Evolutionary conservation across 2,113 vertebrate species (phyloP), one percentile per base, ranked within the genome.

Genomic region (Otocyon megalotis): DNA sequence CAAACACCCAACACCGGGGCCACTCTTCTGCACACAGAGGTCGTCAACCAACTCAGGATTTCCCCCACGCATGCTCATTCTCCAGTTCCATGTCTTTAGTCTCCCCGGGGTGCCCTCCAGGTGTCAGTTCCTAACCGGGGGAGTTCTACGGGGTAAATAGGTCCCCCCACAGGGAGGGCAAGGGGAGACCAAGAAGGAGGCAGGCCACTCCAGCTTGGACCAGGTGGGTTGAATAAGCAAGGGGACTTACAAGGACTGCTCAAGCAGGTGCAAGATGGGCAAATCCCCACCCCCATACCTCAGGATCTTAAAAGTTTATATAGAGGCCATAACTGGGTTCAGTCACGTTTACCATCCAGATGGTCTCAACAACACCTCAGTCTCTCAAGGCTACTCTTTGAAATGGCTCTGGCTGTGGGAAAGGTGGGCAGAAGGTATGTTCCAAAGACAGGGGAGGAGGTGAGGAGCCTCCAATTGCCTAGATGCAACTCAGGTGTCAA

Each of bases 151-250:
- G 24, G 19, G 48, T 60, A 79, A 79, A 79, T 87, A 37, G 28
- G 19, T 2, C 6, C 43, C 43, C 15, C 6, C 54, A 74, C 56
- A 26, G 0, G 13, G n/a, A 22, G 1, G 0, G 3, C 43, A 54
- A 83, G 56, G 20, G 54, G 56, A 82, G 37, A 63, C 2, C 9
- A 67, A 79, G 28, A 12, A 87, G 62, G 26, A 79, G 62, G 60
- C 15, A 28, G 28, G 16, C n/a, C 74, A 58, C 28, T 80, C 28
- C 54, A 80, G 63, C 67, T 50, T 58, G 50, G 72, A 15, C 19
- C 26, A 17, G 10, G 26, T 3, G 62, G 65, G 58, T 54, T 63
- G 81, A 54, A 37, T 82, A 43, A 82, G 67, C 43, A 83, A 63
- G 17, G 35, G 7, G 72, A 54, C 13, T 82, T 65, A 26, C 32